Base-by-base conservation (phyloP, 2,113 vertebrate species). In the Bubo blakistoni region DNA sequence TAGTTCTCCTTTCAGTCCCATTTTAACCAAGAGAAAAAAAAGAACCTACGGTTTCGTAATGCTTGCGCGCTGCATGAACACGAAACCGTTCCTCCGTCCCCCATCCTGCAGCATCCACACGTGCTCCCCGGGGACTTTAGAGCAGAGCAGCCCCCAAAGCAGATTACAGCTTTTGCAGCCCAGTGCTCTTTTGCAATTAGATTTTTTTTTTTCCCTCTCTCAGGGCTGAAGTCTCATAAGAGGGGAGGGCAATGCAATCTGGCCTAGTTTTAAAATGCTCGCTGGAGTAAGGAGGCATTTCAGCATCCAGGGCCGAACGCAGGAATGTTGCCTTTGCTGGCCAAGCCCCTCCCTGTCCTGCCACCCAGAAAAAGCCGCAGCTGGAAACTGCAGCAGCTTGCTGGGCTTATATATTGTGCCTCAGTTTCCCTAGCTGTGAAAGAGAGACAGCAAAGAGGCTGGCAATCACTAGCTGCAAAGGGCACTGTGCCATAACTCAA, bases 131-230 rank as follows among this genome's bases (percentile, higher is more conserved):
- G n/a, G 59, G 13, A 38, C 55, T 63, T 2, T 0, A 26, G 66
- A 90, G 51, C 72, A 57, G 55, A 89, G 87, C 77, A 77, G 78
- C 51, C 80, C 88, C 77, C 86, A 95, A 44, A 94, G 94, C 79
- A 93, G 74, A 90, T 72, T 87, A 86, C 7, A 32, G 63, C 66
- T 86, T 89, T 92, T 47, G 47, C 95, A 94, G 81, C 58, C 38
- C 54, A 40, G 51, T 29, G 25, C 40, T 81, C 47, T 15, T 92
- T 65, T 74, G 59, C 76, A 88, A n/a, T 88, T 38, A 67, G 49
- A 66, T 15, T 63, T 81, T n/a, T 72, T 32, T 46, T 44, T 44
- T 7, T 15, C 26, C 42, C n/a, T 65, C 58, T 92, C 42, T 81
- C 30, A 6, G 12, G 79, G 36, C 61, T 78, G 51, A 88, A 81